Evolutionary conservation across 2,888 invertebrate species (phyloP).

Genomic region (Pediacus dermestoides): DNA sequence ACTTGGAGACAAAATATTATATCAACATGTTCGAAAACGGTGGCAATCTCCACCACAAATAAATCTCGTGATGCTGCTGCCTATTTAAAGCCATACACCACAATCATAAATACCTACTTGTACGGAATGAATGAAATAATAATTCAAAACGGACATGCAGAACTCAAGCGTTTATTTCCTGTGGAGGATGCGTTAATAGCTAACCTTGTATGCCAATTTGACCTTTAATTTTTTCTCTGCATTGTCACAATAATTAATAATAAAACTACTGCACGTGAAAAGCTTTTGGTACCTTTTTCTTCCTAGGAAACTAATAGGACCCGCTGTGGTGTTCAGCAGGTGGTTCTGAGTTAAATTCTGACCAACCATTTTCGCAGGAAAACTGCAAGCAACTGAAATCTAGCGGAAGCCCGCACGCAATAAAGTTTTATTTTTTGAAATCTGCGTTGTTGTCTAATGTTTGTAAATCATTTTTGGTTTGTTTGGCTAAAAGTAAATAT

Average conservation of each 20-base stretch:
- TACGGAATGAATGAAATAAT: slow-evolving; percentile 20
- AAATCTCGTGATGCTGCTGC: too few relatives aligned
- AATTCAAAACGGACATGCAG: slow-evolving; percentile 23
- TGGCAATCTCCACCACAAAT: too few relatives aligned
- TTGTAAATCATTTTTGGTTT: too few relatives aligned
- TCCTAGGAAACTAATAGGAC: not conserved
- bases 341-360: not conserved
- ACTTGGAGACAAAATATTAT: too few relatives aligned
- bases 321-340: not conserved
- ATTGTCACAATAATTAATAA: not conserved
- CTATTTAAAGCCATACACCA: too few relatives aligned
- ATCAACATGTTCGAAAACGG: too few relatives aligned
- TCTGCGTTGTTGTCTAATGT: too few relatives aligned
- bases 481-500: too few relatives aligned
- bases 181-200: slow-evolving; percentile 25
- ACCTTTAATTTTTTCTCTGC: slow-evolving; percentile 27
- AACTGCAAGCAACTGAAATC: too few relatives aligned
- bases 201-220: slow-evolving; percentile 30
- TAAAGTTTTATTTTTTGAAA: too few relatives aligned
- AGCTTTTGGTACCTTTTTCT: not conserved
- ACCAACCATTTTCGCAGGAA: not conserved
- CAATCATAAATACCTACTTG: too few relatives aligned
- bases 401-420: too few relatives aligned
- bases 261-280: not conserved
- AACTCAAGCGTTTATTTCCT: slow-evolving; percentile 29